phyloP scores from a whole-genome alignment of 2,113 vertebrate species.

The Pachypanchax playfairii region DNA sequence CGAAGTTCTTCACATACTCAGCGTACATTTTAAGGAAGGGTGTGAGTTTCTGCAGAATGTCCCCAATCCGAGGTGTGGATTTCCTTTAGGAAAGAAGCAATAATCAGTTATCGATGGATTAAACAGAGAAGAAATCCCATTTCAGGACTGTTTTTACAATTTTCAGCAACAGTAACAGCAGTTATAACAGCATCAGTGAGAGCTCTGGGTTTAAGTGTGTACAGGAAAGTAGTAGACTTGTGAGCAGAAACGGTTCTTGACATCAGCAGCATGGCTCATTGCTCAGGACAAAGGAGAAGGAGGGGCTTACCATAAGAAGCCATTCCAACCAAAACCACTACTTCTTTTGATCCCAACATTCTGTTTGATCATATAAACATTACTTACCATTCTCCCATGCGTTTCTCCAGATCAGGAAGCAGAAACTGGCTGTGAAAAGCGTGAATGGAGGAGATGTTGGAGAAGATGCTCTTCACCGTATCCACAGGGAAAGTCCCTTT shows the following conservation, averaged over 20 bases:
- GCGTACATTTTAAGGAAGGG: conserved; percentile 99
- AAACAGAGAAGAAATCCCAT: not conserved
- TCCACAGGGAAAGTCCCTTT: conserved; percentile 93
- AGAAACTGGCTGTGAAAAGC: conserved; percentile 96
- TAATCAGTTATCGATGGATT: not conserved
- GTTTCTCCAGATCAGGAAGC: conserved; percentile 92
- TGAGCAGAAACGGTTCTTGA: no score
- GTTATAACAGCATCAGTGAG: no score
- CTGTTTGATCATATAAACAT: not conserved
- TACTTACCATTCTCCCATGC: conserved; percentile 98
- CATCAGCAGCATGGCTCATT: no score
- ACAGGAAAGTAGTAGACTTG: no score
- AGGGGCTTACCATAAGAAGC: no score
- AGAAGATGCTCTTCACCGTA: conserved; percentile 96
- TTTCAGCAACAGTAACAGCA: no score
- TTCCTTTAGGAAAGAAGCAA: conserved; percentile 56
- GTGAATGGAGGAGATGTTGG: conserved; percentile 95
- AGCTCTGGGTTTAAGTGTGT: no score
- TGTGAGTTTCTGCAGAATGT: conserved; percentile 94
- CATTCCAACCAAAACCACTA: no score
- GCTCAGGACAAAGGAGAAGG: no score
- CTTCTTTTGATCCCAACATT: no score
- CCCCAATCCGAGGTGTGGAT: conserved; percentile 90
- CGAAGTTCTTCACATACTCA: conserved; percentile 96
- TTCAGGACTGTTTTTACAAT: no score